Percentiles rank a stretch among this genome's conserved stretches.
These are phyloP conservation scores for Lithophane semibrunnea DNA, from an alignment of 2,888 invertebrate species.

Conservation along the genomic window DNA sequence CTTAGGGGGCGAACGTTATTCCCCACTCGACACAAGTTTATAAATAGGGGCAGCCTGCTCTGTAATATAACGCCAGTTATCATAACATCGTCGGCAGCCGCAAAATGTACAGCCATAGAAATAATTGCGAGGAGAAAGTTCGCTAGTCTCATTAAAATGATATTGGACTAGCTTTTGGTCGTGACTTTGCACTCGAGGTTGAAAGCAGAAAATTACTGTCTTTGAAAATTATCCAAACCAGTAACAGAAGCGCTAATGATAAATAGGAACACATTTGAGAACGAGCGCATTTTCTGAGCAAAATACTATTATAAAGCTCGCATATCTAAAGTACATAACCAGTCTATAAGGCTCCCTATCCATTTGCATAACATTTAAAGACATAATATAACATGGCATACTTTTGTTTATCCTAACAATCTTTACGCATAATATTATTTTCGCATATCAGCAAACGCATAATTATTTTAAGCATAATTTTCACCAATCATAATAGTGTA, in stretches of 20 bases:
- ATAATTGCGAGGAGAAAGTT: slow-evolving; percentile 52
- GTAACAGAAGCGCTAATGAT: background rate
- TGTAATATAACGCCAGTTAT: slow-evolving; percentile 44
- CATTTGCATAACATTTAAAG: no score
- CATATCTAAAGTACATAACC: background rate
- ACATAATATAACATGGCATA: no score
- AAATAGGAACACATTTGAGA: background rate
- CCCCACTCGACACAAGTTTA: slow-evolving; percentile 27
- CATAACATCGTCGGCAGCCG: slow-evolving; percentile 24
- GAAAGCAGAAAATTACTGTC: background rate
- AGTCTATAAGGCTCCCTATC: no score
- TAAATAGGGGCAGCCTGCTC: slow-evolving; percentile 39
- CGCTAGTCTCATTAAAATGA: slow-evolving; percentile 43
- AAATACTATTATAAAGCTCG: background rate
- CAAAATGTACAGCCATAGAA: slow-evolving; percentile 30
- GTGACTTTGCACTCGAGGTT: background rate
- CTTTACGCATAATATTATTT: no score
- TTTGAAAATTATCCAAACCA: background rate
- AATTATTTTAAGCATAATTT: no score
- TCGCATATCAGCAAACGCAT: no score
- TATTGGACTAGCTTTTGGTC: slow-evolving; percentile 12
- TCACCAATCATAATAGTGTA: no score
- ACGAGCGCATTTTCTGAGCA: background rate
- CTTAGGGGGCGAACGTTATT: slow-evolving; percentile 35
- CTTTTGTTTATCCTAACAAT: no score